These are phyloP conservation scores for Lepilemur septentrionalis DNA, from an alignment of 2,797 vertebrate species.

Conservation along the genomic window DNA sequence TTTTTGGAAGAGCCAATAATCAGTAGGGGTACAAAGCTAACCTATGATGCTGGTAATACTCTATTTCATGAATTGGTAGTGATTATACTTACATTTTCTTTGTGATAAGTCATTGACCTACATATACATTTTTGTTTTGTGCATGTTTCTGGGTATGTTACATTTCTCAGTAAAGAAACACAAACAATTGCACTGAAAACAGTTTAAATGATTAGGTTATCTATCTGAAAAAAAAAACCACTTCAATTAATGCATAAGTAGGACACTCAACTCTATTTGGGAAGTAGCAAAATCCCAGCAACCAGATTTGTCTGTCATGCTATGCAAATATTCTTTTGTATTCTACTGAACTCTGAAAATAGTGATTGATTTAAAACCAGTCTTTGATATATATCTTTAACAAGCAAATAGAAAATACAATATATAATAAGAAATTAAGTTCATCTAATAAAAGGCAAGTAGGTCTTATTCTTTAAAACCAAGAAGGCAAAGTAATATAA, in stretches of 20 bases:
- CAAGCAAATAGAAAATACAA: slow-evolving; percentile 3
- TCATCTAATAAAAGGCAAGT: neutral
- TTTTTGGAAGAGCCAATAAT: neutral
- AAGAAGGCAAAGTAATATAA: neutral
- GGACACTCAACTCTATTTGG: neutral
- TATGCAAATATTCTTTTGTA: neutral
- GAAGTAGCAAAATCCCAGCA: neutral
- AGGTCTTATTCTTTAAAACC: neutral
- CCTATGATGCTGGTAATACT: neutral
- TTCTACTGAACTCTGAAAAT: neutral
- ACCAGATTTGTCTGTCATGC: neutral
- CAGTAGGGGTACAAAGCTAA: no score
- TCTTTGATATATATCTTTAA: neutral
- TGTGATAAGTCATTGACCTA: neutral
- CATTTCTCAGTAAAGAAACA: neutral
- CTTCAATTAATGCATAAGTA: neutral
- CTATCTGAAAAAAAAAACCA: neutral
- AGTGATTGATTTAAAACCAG: neutral
- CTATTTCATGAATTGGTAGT: neutral
- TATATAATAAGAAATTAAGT: neutral
- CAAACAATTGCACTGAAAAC: neutral
- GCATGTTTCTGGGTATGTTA: neutral
- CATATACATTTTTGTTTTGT: neutral
- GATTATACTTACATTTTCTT: neutral
- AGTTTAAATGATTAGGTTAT: neutral